Base-by-base conservation (phyloP, 2,797 vertebrate genomes). In the Salarias fasciatus region DNA sequence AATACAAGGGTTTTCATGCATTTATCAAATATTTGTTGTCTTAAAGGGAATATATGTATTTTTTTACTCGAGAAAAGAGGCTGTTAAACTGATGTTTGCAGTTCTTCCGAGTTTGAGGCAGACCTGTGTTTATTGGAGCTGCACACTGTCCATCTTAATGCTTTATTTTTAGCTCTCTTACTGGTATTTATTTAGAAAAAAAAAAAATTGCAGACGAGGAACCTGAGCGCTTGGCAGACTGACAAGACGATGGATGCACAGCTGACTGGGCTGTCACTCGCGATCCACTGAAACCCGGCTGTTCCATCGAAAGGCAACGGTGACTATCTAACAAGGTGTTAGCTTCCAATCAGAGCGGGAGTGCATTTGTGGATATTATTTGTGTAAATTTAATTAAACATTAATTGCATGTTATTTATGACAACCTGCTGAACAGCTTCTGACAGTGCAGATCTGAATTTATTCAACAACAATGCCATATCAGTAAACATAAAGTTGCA, bases 251-350 rank as follows among this genome's bases (percentile, higher is more conserved):
- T 81, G 62, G 74, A 84, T 78, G 63, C 75, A 69, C 63, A 76
- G 75, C 80, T 85, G 87, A 86, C 84, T 81, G 77, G 55, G 69
- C 80, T 88, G 84, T 88, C 83, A 87, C 88, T 82, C 75, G 48
- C 47, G 62, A 40, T 72, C 31, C 51, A 75, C 50, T 79, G 78
- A 85, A 84, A 86, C 54, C 15, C 69, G 70, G 63, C 74, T 57
- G 33, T 66, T 79, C 31, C 51, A 63, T 85, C 50, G 52, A 37
- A 61, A 71, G 75, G 53, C 63, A 63, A 45, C 75, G 69, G 52
- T 61, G 48, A 76, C 46, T 65, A 73, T 55, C 63, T 77, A 87
- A 85, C 63, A 72, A 80, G 73, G 55, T 67, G 53, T 77, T 79
- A 60, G 33, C 51, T 53, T 68, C 37, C 61, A 62, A 62, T 78